These are phyloP conservation scores for Montifringilla adamsi DNA, from an alignment of 2,113 vertebrate genomes.

Conservation along the genomic window DNA sequence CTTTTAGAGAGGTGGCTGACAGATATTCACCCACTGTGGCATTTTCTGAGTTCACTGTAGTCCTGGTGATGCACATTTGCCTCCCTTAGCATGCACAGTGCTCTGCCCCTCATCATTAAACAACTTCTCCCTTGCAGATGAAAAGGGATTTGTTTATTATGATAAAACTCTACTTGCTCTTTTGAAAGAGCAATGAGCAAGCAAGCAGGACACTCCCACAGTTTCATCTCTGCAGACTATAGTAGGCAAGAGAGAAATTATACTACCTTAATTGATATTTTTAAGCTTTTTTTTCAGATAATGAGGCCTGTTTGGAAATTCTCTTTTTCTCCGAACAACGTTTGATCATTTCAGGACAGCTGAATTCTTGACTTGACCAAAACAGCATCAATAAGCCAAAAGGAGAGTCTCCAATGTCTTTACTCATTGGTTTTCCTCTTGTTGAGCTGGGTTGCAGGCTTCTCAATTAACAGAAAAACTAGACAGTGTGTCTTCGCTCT, in stretches of 20 bases:
- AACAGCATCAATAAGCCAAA: constrained; percentile 62
- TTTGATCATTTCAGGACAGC: constrained; percentile 66
- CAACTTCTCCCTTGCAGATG: constrained; percentile 61
- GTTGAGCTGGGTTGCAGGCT: constrained; percentile 17
- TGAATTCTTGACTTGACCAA: constrained; percentile 69
- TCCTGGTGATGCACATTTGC: neutral
- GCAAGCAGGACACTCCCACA: constrained; percentile 64
- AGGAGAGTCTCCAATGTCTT: constrained; percentile 51
- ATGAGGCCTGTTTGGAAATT: constrained; percentile 77
- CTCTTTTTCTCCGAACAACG: constrained; percentile 26
- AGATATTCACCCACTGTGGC: neutral
- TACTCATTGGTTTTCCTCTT: constrained; percentile 31
- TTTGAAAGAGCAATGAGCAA: constrained; percentile 50
- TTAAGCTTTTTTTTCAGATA: constrained; percentile 71
- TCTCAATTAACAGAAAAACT: constrained; percentile 57
- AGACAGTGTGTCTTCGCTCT: neutral
- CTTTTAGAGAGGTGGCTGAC: neutral
- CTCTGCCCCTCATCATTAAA: constrained; percentile 68
- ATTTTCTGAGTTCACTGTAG: neutral
- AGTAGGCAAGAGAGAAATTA: constrained; percentile 76
- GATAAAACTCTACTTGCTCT: constrained; percentile 36
- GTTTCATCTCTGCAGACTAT: constrained; percentile 80
- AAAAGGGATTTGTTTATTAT: constrained; percentile 53
- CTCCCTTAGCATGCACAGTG: neutral
- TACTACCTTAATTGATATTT: constrained; percentile 82